Percentiles rank a stretch among this genome's conserved stretches.
Conservation (phyloP, 2,113 vertebrate genomes). For the Istiophorus platypterus region DNA sequence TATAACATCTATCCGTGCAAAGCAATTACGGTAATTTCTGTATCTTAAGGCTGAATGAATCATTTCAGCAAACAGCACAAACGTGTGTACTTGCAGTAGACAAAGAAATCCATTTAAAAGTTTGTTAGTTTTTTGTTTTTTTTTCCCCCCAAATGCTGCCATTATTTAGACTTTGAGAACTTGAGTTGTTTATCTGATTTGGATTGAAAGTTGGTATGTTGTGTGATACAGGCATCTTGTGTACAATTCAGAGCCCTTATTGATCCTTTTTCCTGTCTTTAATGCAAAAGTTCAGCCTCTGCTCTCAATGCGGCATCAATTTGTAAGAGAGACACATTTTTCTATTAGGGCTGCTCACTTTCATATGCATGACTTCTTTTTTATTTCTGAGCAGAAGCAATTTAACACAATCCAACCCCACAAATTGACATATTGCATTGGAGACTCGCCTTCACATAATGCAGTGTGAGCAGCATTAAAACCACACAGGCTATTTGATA, state of each 20-base stretch:
- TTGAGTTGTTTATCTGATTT: slow-evolving; percentile 8
- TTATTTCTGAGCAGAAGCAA: slow-evolving; percentile 50
- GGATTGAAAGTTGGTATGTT: slow-evolving; percentile 19
- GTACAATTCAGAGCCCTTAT: slow-evolving; percentile 17
- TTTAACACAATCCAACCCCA: slow-evolving; percentile 60
- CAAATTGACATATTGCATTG: slow-evolving; percentile 43
- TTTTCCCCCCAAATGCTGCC: neutral
- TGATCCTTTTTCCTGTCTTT: slow-evolving; percentile 34
- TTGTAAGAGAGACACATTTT: slow-evolving; percentile 65
- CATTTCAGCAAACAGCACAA: slow-evolving; percentile 40
- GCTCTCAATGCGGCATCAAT: slow-evolving; percentile 35
- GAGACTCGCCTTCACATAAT: slow-evolving; percentile 33
- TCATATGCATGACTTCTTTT: slow-evolving; percentile 60
- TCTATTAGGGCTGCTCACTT: slow-evolving; percentile 57
- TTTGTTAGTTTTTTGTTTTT: no score
- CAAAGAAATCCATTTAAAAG: slow-evolving; percentile 33
- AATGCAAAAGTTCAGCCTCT: slow-evolving; percentile 32
- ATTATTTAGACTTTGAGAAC: slow-evolving; percentile 1
- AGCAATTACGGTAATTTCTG: slow-evolving; percentile 53
- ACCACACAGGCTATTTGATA: slow-evolving; percentile 5
- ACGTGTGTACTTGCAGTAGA: slow-evolving; percentile 17
- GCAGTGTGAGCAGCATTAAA: slow-evolving; percentile 37
- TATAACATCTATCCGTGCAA: slow-evolving; percentile 40
- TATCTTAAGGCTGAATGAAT: slow-evolving; percentile 45
- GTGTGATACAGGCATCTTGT: neutral